Evolutionary conservation across 1,140 invertebrate species (phyloP), one percentile per base, ranked within the genome.

Genomic region (Platyscapa corneri): DNA sequence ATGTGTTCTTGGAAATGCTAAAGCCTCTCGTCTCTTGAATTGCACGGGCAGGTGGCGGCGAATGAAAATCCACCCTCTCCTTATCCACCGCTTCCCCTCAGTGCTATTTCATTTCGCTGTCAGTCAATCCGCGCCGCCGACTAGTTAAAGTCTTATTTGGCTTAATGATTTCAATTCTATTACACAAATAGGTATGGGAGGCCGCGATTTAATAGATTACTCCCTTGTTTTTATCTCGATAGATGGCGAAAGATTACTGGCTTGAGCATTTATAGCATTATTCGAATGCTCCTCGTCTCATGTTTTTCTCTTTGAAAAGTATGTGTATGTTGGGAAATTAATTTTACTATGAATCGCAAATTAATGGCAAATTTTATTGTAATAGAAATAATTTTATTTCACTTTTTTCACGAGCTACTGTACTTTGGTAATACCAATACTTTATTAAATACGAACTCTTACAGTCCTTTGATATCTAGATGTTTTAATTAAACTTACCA

Each of bases 1-100:
- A 46, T 46, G 53, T 37, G 23, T 75, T 83, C 70, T 27, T 32
- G 74, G 82, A 83, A 83, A 46, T 49, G 53, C 27, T 16, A 60
- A 77, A 60, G 16, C 34, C 46, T 60, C 20, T 60, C 56, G 72
- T 7, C 42, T 1, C 42, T 60, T n/a, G 82, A 6, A 60, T 74
- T 75, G n/a, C n/a, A 27, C 12, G 30, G 53, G 34, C 82, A 83
- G 82, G 74, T 83, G 82, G 82, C 42, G 7, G 3, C 70, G 14
- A 34, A 49, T 72, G 67, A 39, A 82, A 53, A 82, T 53, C 46
- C 30, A 56, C n/a, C 70, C 32, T 82, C 60, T 56, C 10, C 39
- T 46, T n/a, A 46, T 46, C 8, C 49, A 23, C 32, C 53, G 42
- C 53, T 39, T 53, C n/a, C 32, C 34, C 56, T 37, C 34, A 5